Evolutionary conservation across 2,888 invertebrate species (phyloP), one percentile per base, ranked within the genome.

Genomic region (Tortrix viridana): DNA sequence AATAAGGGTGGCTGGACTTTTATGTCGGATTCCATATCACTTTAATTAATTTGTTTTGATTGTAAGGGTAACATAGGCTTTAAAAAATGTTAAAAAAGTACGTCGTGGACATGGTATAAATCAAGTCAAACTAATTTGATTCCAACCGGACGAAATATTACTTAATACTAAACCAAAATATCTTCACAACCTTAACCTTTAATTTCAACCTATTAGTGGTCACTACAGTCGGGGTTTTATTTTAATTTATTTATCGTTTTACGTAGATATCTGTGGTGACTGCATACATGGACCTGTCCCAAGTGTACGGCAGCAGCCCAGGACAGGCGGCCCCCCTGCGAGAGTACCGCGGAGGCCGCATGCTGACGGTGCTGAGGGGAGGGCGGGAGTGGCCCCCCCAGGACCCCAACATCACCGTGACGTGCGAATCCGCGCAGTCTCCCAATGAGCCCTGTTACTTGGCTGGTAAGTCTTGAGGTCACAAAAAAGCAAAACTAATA

Each of bases 221-320:
- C 12, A 46, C 16, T 18, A 2, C 3, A 14, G 18, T 38, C 4
- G n/a, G 14, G 5, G 26, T 26, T 26, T n/a, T 5, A n/a, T 16
- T 41, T 41, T 32, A 12, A 9, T 32, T 32, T 20, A 5, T 64
- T 53, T 52, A 12, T n/a, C n/a, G 50, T 16, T 53, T 38, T 49
- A 23, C 38, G 12, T 69, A 96, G 95, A 71, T 96, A 23, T 93
- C 95, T 7, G 92, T 92, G 12, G 95, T 96, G 0, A 95, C 96
- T 32, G 94, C 95, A 12, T 96, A 88, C 80, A 86, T 97, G 90
- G 97, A 97, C 77, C 89, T 95, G 3, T 97, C 97, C 0, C 83
- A 96, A 37, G 95, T 97, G 1, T 98, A 97, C 76, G 97, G 97
- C 1, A 96, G 95, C 66, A 95, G 93, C 3, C 92, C 93, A 14